Evolutionary conservation across 2,113 vertebrate species (phyloP).

Genomic region (Nicator chloris): DNA sequence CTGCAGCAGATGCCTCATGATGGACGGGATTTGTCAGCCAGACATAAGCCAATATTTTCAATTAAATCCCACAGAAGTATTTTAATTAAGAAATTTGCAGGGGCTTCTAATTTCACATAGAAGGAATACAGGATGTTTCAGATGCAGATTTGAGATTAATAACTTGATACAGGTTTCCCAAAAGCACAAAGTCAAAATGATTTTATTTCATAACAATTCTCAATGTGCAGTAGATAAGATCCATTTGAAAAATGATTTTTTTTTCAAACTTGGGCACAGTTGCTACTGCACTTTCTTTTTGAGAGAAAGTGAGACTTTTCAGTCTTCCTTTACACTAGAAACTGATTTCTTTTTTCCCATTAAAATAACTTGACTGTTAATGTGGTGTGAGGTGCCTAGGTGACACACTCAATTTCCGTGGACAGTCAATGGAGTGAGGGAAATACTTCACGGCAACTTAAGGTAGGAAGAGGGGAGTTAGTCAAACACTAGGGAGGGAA

Average conservation of each 20-base stretch:
- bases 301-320: not conserved
- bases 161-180: not conserved
- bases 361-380: not conserved
- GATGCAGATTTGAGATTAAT: not conserved
- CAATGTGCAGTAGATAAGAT: not conserved
- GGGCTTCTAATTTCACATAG: not conserved
- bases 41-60: not conserved
- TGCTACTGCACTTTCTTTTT: not conserved
- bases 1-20: not conserved
- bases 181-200: not conserved
- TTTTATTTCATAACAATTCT: not conserved
- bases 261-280: not conserved
- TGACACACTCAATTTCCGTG: not conserved
- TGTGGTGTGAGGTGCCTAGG: not conserved
- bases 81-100: not conserved
- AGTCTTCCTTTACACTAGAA: not conserved
- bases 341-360: not conserved
- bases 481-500: not conserved
- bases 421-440: not conserved
- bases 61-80: not conserved
- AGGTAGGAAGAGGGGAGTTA: not conserved
- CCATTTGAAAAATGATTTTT: not conserved
- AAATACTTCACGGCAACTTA: not conserved
- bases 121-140: not conserved
- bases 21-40: not conserved